phyloP scores from a whole-genome alignment of 2,888 invertebrate species.

The Cheilosia scutellata region DNA sequence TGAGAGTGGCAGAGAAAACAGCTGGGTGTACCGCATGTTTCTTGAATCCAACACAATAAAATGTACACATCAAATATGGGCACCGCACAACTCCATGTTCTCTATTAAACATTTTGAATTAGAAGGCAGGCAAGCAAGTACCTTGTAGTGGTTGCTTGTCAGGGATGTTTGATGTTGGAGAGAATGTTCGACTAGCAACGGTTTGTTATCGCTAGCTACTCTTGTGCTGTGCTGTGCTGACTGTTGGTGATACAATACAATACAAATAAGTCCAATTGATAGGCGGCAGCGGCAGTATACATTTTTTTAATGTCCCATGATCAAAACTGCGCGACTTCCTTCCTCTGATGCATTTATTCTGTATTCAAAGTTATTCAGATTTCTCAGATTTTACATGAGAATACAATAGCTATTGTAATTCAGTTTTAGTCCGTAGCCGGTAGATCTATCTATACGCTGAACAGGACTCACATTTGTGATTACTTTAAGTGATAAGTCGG shows the following conservation, averaged over 20 bases:
- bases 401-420: constrained; percentile 44
- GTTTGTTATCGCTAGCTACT: constrained; percentile 45
- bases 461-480: constrained; percentile 10
- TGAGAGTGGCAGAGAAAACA: constrained; percentile 46
- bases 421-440: constrained; percentile 22
- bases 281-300: neutral
- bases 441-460: constrained; percentile 22
- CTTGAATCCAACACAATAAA: constrained; percentile 20
- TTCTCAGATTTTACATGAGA: constrained; percentile 13
- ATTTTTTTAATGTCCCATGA: neutral
- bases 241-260: constrained; percentile 23
- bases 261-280: constrained; percentile 5
- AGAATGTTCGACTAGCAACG: constrained; percentile 1
- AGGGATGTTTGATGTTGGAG: constrained; percentile 33
- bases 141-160: neutral
- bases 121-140: neutral
- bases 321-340: neutral
- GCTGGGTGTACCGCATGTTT: constrained; percentile 69
- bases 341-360: constrained; percentile 9
- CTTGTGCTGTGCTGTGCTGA: neutral
- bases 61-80: constrained; percentile 25
- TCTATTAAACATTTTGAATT: neutral
- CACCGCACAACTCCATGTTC: constrained; percentile 19
- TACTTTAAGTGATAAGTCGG: constrained; percentile 15
- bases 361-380: constrained; percentile 4